Evolutionary conservation across 1,140 invertebrate genomes (phyloP).

Genomic region (Drosophila azteca): DNA sequence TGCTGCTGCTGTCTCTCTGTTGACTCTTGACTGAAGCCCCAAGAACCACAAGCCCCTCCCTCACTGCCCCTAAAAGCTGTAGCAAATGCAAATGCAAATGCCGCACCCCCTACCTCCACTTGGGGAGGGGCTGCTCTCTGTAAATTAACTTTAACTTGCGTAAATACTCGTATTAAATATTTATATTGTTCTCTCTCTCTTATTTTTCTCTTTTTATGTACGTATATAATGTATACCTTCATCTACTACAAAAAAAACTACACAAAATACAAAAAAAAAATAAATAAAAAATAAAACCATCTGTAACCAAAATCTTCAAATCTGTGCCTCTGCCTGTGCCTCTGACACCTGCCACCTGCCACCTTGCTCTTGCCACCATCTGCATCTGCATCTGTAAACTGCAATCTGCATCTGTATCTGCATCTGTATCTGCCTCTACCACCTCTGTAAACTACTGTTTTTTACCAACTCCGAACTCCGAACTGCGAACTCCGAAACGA

Average conservation of each 20-base stretch:
- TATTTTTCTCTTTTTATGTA: conserved; percentile 82
- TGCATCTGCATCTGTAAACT: conserved; percentile 31
- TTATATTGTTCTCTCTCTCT: conserved; percentile 81
- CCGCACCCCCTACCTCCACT: conserved; percentile 42
- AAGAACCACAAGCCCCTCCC: neutral
- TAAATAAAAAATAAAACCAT: conserved; percentile 56
- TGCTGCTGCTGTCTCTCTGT: neutral
- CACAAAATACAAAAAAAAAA: conserved; percentile 58
- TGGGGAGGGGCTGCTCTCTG: conserved; percentile 20
- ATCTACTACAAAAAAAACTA: conserved; percentile 73
- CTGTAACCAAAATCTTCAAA: conserved; percentile 71
- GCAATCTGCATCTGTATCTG: conserved; percentile 43
- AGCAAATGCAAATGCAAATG: conserved; percentile 56
- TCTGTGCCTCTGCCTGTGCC: conserved; percentile 63
- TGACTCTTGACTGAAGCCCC: conserved; percentile 22
- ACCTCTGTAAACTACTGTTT: conserved; percentile 29
- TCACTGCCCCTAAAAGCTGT: neutral
- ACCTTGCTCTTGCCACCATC: conserved; percentile 20
- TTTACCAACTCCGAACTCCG: too few relatives aligned
- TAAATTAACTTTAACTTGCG: conserved; percentile 78
- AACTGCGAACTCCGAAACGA: conserved; percentile 3
- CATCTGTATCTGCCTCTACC: conserved; percentile 21
- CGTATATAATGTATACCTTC: conserved; percentile 61
- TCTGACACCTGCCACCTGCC: conserved; percentile 17
- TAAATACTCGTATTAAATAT: conserved; percentile 71